A percentile compares a stretch with the other conserved stretches of the same genome.
Evolutionary conservation across 2,113 vertebrate species (phyloP).

Genomic region (Falco punctatus): DNA sequence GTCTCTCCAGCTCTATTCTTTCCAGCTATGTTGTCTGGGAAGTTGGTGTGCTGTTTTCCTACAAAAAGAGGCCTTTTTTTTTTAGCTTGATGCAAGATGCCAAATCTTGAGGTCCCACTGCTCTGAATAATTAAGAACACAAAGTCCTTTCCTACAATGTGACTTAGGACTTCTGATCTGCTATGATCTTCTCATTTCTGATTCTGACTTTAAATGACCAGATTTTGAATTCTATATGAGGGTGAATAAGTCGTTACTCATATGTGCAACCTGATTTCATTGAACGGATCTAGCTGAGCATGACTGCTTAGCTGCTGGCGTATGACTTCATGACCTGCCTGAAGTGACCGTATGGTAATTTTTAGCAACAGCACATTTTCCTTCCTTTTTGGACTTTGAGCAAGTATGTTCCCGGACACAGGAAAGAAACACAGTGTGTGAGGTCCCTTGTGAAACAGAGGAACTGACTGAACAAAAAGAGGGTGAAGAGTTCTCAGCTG

Average conservation of each 20-base stretch:
- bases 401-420: neutral
- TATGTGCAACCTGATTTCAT: conserved; percentile 34
- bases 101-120: conserved; percentile 23
- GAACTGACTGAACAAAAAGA: conserved; percentile 15
- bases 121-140: conserved; percentile 47
- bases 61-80: neutral
- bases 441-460: neutral
- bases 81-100: neutral
- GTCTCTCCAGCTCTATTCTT: conserved; percentile 24
- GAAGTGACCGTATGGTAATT: neutral
- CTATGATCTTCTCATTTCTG: conserved; percentile 1
- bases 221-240: neutral
- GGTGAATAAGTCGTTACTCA: conserved; percentile 46
- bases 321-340: conserved; percentile 38
- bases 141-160: conserved; percentile 31
- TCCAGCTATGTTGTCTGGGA: conserved; percentile 28
- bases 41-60: conserved; percentile 23
- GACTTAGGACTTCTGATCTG: conserved; percentile 10
- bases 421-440: neutral
- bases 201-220: conserved; percentile 17
- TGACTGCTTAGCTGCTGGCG: neutral
- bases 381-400: conserved; percentile 10
- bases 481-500: neutral
- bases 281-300: conserved; percentile 28
- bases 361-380: conserved; percentile 42